These are phyloP conservation scores for Euclidia mi DNA, from an alignment of 2,888 invertebrate species.

Conservation along the genomic window DNA sequence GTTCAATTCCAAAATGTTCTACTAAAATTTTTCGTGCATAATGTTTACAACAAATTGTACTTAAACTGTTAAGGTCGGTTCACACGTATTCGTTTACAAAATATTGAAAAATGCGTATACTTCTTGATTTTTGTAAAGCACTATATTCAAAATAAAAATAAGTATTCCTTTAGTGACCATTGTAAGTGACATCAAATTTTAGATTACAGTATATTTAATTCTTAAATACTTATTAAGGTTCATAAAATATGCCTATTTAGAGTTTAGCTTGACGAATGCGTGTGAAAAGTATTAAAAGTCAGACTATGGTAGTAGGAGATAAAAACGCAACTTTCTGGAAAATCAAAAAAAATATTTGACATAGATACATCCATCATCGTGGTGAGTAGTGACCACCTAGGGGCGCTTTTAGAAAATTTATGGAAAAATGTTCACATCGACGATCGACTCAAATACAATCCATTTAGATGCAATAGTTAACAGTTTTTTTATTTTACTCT, in stretches of 20 bases:
- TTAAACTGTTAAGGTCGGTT: conserved; percentile 46
- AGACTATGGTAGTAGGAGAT: conserved; percentile 1
- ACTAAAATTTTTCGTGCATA: conserved; percentile 37
- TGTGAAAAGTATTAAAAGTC: conserved; percentile 21
- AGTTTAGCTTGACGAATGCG: conserved; percentile 42
- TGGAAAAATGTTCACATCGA: no score
- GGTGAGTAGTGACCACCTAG: no score
- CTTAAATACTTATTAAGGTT: background rate
- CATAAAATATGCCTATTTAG: conserved; percentile 10
- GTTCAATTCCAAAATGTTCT: conserved; percentile 45
- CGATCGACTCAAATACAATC: no score
- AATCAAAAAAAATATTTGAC: no score
- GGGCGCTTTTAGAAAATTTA: no score
- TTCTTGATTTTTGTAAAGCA: background rate
- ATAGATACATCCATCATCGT: no score
- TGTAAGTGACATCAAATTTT: conserved; percentile 6
- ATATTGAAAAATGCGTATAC: background rate
- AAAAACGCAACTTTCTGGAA: background rate
- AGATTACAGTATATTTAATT: conserved; percentile 1
- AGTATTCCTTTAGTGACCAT: conserved; percentile 2
- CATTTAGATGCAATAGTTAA: no score
- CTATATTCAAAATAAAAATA: conserved; percentile 1
- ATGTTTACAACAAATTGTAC: conserved; percentile 48
- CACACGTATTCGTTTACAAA: conserved; percentile 33
- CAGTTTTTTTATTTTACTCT: no score